Evolutionary conservation across 2,797 vertebrate species (phyloP), one percentile per base, ranked within the genome.

Genomic region (Diplodus puntazzo): DNA sequence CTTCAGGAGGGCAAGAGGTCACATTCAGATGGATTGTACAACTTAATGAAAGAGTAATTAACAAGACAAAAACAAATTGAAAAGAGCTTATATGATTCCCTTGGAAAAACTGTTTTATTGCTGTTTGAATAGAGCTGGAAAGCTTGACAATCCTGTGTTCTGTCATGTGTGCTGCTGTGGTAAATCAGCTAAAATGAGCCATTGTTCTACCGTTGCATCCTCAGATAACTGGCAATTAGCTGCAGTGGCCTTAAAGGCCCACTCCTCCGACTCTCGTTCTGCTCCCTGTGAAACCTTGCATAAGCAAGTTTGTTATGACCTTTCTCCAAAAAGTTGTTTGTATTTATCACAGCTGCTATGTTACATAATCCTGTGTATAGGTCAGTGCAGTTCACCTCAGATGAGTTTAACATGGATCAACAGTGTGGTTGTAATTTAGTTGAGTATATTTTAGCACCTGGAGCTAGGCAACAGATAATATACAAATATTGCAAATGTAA

Each of bases 221-320:
- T 80, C 70, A 77, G 53, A 69, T 79, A 85, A 81, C 78, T 70
- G 53, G 34, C 62, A 74, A 78, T 87, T 84, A 78, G 45, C 60
- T 49, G 21, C 49, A 39, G 54, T 43, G 58, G 49, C 60, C 81
- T 70, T 53, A 3, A 64, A 81, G 48, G 27, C 34, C 39, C 34
- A 70, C 43, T 43, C 65, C 43, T 54, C 74, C 39, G 50, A 39
- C 48, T 59, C 58, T 70, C 43, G 10, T 49, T 58, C 54, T 70
- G 45, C 69, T 69, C 77, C 68, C 66, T 27, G 39, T 67, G 23
- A 76, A 82, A 81, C 65, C 43, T 77, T 43, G 58, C 69, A 72
- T 70, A 69, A 68, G 48, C 64, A 62, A 62, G 57, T 79, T 57
- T 66, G 53, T 61, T 21, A 27, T 72, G 60, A 81, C 79, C 71